These are phyloP conservation scores for Pseudococcus longispinus DNA, from an alignment of 2,888 invertebrate species.

Conservation along the genomic window DNA sequence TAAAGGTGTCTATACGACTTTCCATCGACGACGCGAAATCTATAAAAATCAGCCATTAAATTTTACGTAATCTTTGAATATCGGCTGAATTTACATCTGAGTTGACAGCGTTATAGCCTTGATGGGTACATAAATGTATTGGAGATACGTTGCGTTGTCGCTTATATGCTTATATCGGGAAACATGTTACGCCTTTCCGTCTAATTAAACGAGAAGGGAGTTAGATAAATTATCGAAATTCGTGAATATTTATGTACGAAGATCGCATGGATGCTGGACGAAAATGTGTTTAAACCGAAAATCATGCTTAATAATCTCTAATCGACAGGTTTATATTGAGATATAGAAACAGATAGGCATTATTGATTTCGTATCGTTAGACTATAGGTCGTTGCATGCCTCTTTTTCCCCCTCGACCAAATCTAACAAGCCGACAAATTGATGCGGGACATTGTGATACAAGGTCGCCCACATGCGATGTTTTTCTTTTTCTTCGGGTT, in stretches of 20 bases:
- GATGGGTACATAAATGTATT: background rate
- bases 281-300: slow-evolving; percentile 12
- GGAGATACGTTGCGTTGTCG: background rate
- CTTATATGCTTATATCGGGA: background rate
- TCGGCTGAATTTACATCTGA: background rate
- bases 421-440: slow-evolving; percentile 41
- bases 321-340: slow-evolving; percentile 44
- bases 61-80: background rate
- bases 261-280: background rate
- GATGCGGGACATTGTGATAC: slow-evolving; percentile 41
- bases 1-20: background rate
- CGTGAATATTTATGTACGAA: slow-evolving; percentile 10
- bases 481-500: background rate
- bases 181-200: background rate
- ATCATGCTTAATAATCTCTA: slow-evolving; percentile 44
- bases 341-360: slow-evolving; percentile 33
- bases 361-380: slow-evolving; percentile 43
- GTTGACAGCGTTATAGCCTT: background rate
- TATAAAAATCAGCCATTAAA: background rate
- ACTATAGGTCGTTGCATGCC: background rate
- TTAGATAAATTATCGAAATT: slow-evolving; percentile 14
- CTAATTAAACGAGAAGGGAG: background rate
- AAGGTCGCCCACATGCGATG: slow-evolving; percentile 36
- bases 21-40: background rate
- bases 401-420: background rate